These are phyloP conservation scores for Cryptops parisi DNA, from an alignment of 2,888 invertebrate species.

Conservation along the genomic window DNA sequence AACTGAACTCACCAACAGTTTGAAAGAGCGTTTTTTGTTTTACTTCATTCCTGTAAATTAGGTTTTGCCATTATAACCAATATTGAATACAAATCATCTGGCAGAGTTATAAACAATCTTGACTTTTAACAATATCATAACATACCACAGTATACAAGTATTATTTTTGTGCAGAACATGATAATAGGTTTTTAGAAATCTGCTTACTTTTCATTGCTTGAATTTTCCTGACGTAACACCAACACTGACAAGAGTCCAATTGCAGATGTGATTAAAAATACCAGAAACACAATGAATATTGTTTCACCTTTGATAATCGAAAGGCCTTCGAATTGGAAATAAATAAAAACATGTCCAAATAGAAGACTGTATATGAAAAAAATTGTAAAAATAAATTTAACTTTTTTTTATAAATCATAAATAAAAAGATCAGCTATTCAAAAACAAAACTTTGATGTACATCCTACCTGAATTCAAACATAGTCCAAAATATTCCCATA, in stretches of 20 bases:
- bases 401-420: background rate
- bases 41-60: too few species aligned
- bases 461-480: constrained; percentile 48
- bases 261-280: constrained; percentile 25
- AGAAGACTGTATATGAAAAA: constrained; percentile 50
- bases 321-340: constrained; percentile 64
- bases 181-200: too few species aligned
- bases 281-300: constrained; percentile 59
- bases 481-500: constrained; percentile 93
- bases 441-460: background rate
- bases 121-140: too few species aligned
- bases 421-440: background rate
- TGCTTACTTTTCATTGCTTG: background rate
- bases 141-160: background rate
- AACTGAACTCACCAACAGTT: too few species aligned
- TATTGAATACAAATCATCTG: too few species aligned
- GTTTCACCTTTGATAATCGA: constrained; percentile 50
- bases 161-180: too few species aligned
- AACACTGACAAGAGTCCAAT: background rate
- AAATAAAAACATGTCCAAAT: constrained; percentile 89
- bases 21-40: too few species aligned
- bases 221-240: background rate
- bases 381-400: background rate
- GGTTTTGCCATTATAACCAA: too few species aligned
- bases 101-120: too few species aligned